Base-by-base conservation (phyloP, 2,113 vertebrate genomes). In the Sinocyclocheilus anophthalmus region DNA sequence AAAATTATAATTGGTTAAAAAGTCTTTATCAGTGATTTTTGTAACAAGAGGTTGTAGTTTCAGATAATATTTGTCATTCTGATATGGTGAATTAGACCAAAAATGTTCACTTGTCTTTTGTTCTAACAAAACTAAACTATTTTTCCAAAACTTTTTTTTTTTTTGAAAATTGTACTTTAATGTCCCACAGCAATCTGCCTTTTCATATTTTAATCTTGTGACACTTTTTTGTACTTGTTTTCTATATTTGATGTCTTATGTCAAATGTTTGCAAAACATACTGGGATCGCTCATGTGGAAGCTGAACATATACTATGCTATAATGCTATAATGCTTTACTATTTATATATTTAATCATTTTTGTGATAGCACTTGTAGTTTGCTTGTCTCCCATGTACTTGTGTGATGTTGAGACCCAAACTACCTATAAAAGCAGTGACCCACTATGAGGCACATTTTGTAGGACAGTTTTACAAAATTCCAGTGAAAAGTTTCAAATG, bases 81-180 rank as follows among this genome's bases (percentile, higher is more conserved):
- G 18, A 72, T 37, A 42, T 72, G 33, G 9, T 37, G 20, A 5
- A 22, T 42, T 42, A 20, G 20, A 10, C 69, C 33, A 18, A 72
- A 65, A 70, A 8, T 70, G 16, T 67, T 57, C 6, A 30, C 8
- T 39, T 79, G 18, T 59, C 57, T 22, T 59, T 59, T 59, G 22
- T 42, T 61, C 20, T 63, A 63, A 42, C 55, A 24, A 39, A 37
- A 24, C 1, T 22, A 53, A 76, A 76, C 5, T 53, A 13, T 39
- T 37, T 13, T 14, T 22, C 16, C 14, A 5, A 30, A 26, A 10
- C 18, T 57, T 39, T 30, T 80, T 61, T 26, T 26, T 26, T 37
- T 53, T 59, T 33, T 55, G 26, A 61, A 80, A 57, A 63, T 80
- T 81, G 79, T 81, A 48, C n/a, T 26, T 65, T 65, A 12, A 48